Conservation (phyloP, 2,888 invertebrate genomes). For the Scaptomyza tumidula region DNA sequence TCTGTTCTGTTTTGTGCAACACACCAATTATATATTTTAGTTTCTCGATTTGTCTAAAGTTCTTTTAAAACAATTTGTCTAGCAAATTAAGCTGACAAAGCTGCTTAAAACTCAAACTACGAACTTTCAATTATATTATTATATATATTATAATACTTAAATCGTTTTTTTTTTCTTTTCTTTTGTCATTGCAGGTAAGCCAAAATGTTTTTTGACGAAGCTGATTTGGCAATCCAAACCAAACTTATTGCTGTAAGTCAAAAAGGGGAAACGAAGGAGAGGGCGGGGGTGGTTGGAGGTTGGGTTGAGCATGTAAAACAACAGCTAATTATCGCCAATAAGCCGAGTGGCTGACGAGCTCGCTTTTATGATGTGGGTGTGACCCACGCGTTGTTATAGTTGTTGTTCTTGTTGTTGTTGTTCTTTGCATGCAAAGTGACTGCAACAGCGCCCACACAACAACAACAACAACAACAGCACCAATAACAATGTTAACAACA, state of each 20-base stretch:
- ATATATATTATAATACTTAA: constrained; percentile 17
- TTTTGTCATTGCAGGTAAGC: constrained; percentile 58
- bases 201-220: neutral
- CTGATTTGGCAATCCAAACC: neutral
- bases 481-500: constrained; percentile 7
- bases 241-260: constrained; percentile 16
- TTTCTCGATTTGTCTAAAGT: constrained; percentile 28
- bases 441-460: constrained; percentile 42
- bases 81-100: constrained; percentile 1
- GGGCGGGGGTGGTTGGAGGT: neutral
- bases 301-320: constrained; percentile 40
- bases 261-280: too few relatives aligned
- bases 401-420: constrained; percentile 16
- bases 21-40: constrained; percentile 47
- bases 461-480: constrained; percentile 16
- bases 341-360: neutral
- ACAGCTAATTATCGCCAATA: constrained; percentile 60
- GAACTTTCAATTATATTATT: neutral
- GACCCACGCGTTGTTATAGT: constrained; percentile 48
- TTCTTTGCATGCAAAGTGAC: constrained; percentile 47
- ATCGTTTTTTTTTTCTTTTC: constrained; percentile 5
- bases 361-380: constrained; percentile 58
- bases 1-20: constrained; percentile 13
- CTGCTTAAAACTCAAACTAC: neutral
- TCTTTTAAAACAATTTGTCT: constrained; percentile 11